A percentile compares a stretch with the other conserved stretches of the same genome.
Conservation (phyloP, 2,888 invertebrate genomes). For the Drosophila recens region DNA sequence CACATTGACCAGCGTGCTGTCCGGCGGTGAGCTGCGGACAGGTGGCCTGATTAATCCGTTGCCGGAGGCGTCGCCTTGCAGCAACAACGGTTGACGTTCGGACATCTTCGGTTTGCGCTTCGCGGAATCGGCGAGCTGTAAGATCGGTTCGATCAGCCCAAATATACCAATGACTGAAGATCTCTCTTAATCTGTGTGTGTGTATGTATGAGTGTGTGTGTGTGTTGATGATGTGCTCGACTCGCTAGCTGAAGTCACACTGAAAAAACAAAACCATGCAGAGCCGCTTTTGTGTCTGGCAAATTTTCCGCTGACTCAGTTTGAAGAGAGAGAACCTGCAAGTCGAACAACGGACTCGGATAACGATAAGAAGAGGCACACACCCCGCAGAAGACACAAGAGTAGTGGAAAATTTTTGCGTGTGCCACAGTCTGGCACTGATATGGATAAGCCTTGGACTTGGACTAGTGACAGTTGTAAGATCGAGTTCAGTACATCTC, state of each 20-base stretch:
- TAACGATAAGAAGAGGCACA: conserved; percentile 51
- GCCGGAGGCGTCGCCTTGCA: conserved; percentile 76
- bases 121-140: conserved; percentile 56
- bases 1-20: conserved; percentile 85
- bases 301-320: conserved; percentile 69
- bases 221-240: conserved; percentile 31
- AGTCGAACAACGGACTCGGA: conserved; percentile 39
- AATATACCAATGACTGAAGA: conserved; percentile 12
- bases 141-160: conserved; percentile 15
- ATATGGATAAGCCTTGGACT: conserved; percentile 50
- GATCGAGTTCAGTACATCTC: conserved; percentile 17
- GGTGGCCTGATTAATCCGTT: conserved; percentile 72
- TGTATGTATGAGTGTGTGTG: not conserved
- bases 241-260: conserved; percentile 55
- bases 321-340: conserved; percentile 21
- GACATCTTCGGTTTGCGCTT: conserved; percentile 86
- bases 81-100: conserved; percentile 90
- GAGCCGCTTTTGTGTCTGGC: conserved; percentile 53
- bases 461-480: conserved; percentile 33
- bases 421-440: conserved; percentile 32
- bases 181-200: not conserved
- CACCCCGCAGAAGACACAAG: not conserved
- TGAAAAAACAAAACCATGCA: conserved; percentile 39
- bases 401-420: conserved; percentile 57
- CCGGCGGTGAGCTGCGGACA: conserved; percentile 85